Evolutionary conservation across 2,113 vertebrate genomes (phyloP).

Genomic region (Pampusana beccarii): DNA sequence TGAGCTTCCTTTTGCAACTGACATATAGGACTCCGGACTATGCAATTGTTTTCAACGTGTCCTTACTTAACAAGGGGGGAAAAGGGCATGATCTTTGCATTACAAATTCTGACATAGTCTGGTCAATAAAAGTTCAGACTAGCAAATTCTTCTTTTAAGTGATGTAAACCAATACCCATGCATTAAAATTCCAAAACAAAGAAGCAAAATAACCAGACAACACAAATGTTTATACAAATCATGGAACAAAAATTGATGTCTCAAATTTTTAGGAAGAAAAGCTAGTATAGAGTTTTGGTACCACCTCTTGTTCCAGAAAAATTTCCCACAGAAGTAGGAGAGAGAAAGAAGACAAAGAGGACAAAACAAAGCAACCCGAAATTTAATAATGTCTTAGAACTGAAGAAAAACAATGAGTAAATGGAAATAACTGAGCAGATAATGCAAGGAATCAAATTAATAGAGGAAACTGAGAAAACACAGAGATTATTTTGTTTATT

Average conservation of each 20-base stretch:
- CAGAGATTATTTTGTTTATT: not conserved
- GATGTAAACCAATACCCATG: not conserved
- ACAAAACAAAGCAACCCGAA: not conserved
- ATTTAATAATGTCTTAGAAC: not conserved
- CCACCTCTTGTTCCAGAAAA: not conserved
- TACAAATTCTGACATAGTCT: not conserved
- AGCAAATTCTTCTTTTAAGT: not conserved
- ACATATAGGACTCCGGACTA: not conserved
- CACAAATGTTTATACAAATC: not conserved
- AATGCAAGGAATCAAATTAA: not conserved
- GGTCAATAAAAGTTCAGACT: not conserved
- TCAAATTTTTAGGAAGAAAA: not conserved
- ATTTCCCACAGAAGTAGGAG: not conserved
- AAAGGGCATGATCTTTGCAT: not conserved
- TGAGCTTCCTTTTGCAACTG: not conserved
- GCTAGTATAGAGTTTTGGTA: not conserved
- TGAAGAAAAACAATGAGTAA: not conserved
- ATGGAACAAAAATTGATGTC: not conserved
- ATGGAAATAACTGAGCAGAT: not conserved
- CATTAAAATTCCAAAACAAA: not conserved
- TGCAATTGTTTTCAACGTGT: not conserved
- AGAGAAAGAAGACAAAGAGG: not conserved
- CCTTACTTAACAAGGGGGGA: fast-evolving
- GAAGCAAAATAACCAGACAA: not conserved
- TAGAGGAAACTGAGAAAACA: not conserved